phyloP scores from a whole-genome alignment of 1,140 invertebrate genomes.

The Calliphora vicina region DNA sequence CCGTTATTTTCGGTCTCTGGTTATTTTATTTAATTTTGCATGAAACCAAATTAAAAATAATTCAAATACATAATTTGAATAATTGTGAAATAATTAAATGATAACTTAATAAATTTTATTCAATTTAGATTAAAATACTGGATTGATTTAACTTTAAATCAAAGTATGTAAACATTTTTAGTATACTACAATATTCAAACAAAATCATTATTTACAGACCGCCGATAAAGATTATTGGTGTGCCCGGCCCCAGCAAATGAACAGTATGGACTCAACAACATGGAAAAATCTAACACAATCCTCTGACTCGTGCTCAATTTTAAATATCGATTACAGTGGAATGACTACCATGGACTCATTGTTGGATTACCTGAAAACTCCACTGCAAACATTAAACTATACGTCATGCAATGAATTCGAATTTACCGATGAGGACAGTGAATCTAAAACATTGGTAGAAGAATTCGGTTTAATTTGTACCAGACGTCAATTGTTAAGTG shows the following conservation, averaged over 20 bases:
- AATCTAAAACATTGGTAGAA: constrained; percentile 68
- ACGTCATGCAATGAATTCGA: constrained; percentile 70
- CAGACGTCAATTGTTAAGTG: constrained; percentile 66
- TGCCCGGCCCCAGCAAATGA: constrained; percentile 66
- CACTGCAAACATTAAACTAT: constrained; percentile 24
- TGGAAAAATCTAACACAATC: constrained; percentile 73
- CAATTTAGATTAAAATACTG: too few relatives aligned
- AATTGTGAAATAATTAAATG: too few relatives aligned
- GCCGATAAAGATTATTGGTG: constrained; percentile 71
- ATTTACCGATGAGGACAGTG: constrained; percentile 68
- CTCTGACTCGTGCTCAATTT: constrained; percentile 64
- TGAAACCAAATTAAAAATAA: too few relatives aligned
- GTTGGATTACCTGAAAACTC: constrained; percentile 46
- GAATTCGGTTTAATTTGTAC: constrained; percentile 74
- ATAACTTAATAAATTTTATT: too few relatives aligned
- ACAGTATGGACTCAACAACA: constrained; percentile 59
- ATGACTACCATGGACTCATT: constrained; percentile 43
- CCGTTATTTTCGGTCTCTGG: too few relatives aligned
- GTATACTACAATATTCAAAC: too few relatives aligned
- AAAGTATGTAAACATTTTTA: too few relatives aligned
- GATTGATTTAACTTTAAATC: too few relatives aligned
- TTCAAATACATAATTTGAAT: too few relatives aligned
- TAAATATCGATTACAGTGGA: constrained; percentile 49
- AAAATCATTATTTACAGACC: constrained; percentile 63
- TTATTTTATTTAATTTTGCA: too few relatives aligned